Evolutionary conservation across 2,797 vertebrate genomes (phyloP).

Genomic region (Typhlichthys eigenmanni): DNA sequence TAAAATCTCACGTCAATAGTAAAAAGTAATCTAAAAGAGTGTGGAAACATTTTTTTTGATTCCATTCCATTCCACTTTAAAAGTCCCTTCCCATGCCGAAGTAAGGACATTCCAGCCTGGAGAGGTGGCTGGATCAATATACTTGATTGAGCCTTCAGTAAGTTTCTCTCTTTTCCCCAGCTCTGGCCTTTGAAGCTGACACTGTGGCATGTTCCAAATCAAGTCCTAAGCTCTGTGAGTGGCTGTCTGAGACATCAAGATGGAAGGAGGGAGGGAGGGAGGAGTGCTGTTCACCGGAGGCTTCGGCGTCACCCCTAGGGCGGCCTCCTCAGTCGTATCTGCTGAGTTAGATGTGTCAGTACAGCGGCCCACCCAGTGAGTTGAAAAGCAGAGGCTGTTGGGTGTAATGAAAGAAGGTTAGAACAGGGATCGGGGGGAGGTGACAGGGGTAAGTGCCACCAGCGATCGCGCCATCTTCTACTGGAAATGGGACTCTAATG

Average conservation of each 20-base stretch:
- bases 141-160: conserved; percentile 25
- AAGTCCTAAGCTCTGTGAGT: conserved; percentile 34
- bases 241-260: conserved; percentile 44
- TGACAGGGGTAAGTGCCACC: conserved; percentile 24
- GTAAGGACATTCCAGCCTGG: conserved; percentile 3
- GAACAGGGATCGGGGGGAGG: conserved; percentile 28
- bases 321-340: conserved; percentile 46
- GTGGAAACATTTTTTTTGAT: no score
- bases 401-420: conserved; percentile 28
- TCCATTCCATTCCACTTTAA: no score
- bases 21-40: no score
- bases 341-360: conserved; percentile 51
- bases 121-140: conserved; percentile 21
- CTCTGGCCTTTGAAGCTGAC: conserved; percentile 51
- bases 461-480: conserved; percentile 12
- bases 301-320: conserved; percentile 47
- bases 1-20: no score
- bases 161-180: conserved; percentile 14
- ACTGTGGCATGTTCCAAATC: conserved; percentile 34
- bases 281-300: conserved; percentile 50
- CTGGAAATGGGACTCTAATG: conserved; percentile 23
- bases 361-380: conserved; percentile 45
- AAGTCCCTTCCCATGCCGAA: no score
- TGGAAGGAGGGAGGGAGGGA: neutral
- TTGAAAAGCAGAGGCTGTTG: conserved; percentile 49